These are phyloP conservation scores for Potamarius usumacintae DNA, from an alignment of 2,113 vertebrate genomes.

Conservation along the genomic window DNA sequence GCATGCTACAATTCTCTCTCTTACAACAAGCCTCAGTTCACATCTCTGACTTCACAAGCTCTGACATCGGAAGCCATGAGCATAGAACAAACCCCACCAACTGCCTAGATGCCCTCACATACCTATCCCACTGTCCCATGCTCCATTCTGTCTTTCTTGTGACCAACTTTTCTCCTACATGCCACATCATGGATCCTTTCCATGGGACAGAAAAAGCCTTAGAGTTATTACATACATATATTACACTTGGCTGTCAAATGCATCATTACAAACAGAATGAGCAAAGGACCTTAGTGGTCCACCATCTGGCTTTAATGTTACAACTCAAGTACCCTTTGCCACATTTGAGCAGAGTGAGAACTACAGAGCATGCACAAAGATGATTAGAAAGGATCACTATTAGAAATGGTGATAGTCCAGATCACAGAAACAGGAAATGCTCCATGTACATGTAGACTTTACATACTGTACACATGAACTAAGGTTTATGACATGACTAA, in stretches of 20 bases:
- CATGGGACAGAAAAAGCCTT: neutral
- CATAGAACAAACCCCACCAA: constrained; percentile 34
- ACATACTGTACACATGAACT: neutral
- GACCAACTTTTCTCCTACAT: constrained; percentile 25
- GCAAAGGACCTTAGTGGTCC: neutral
- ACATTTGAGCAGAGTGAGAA: constrained; percentile 18
- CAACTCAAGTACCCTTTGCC: neutral
- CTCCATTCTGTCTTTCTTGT: neutral
- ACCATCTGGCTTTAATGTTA: neutral
- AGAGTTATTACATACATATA: constrained; percentile 19
- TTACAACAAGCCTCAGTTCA: constrained; percentile 34
- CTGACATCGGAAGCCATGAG: constrained; percentile 27
- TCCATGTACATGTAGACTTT: neutral
- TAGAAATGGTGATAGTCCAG: neutral
- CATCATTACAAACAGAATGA: constrained; percentile 33
- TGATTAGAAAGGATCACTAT: neutral
- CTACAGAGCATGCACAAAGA: constrained; percentile 19
- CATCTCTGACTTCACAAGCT: constrained; percentile 30
- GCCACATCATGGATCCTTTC: constrained; percentile 34
- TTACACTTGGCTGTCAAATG: constrained; percentile 22
- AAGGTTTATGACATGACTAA: neutral
- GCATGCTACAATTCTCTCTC: neutral
- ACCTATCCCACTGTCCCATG: neutral
- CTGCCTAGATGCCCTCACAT: neutral
- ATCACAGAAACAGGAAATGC: neutral